Conservation (phyloP, 2,113 vertebrate species). For the Bucco capensis region DNA sequence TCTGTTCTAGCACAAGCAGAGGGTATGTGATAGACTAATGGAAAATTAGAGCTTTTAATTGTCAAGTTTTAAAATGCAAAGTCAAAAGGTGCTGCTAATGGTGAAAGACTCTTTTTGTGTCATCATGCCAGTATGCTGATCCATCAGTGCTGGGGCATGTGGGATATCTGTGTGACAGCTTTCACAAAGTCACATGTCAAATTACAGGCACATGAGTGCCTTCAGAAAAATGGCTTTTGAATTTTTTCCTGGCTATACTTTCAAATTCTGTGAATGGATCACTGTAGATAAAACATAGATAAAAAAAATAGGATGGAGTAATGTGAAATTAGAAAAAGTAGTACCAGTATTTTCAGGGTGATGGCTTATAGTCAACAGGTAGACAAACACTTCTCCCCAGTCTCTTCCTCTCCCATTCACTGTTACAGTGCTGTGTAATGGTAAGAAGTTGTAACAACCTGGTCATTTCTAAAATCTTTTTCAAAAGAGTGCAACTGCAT, state of each 20-base stretch:
- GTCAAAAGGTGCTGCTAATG: slow-evolving; percentile 30
- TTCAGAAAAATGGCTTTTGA: not conserved
- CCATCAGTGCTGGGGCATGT: slow-evolving; percentile 11
- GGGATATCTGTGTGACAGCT: slow-evolving; percentile 40
- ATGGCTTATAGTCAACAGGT: not conserved
- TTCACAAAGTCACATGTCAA: slow-evolving; percentile 53
- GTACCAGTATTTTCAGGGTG: not conserved
- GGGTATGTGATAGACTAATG: not conserved
- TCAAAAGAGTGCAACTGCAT: not conserved
- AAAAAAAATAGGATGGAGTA: not conserved
- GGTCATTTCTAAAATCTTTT: not conserved
- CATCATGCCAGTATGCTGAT: slow-evolving; percentile 13
- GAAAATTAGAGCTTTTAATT: not conserved
- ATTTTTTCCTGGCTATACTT: not conserved
- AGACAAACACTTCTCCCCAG: not conserved
- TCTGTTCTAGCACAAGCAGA: not conserved
- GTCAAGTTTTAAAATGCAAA: not conserved
- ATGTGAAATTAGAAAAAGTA: not conserved
- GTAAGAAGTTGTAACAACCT: not conserved
- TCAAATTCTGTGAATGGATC: slow-evolving; percentile 7
- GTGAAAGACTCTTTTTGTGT: slow-evolving; percentile 11
- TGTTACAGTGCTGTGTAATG: not conserved
- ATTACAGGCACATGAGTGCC: not conserved
- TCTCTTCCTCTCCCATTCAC: not conserved
- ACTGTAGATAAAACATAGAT: not conserved